phyloP scores from a whole-genome alignment of 2,888 invertebrate genomes.

The Zootermopsis nevadensis region DNA sequence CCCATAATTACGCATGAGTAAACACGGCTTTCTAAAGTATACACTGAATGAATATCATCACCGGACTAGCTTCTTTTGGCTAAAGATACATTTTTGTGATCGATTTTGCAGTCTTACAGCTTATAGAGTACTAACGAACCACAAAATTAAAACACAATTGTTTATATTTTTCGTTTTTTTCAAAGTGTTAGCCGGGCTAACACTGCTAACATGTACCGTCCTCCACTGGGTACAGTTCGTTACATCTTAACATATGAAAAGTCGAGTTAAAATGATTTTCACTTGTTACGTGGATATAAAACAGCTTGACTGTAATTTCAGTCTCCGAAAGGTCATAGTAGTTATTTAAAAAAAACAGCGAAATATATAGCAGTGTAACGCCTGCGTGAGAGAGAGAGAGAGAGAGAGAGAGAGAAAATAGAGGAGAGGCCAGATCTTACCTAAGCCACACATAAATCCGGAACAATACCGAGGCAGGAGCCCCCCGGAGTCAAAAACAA shows the following conservation, averaged over 20 bases:
- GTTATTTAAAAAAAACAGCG: conserved; percentile 51
- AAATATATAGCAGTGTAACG: conserved; percentile 45
- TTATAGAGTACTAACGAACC: too few species aligned
- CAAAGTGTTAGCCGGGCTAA: too few species aligned
- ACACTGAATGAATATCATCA: too few species aligned
- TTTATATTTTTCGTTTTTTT: too few species aligned
- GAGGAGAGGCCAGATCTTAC: conserved; percentile 52
- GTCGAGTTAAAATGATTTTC: conserved; percentile 6
- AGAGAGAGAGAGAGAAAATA: conserved; percentile 17
- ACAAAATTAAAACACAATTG: too few species aligned
- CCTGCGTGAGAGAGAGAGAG: conserved; percentile 3
- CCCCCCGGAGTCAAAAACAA: conserved; percentile 12
- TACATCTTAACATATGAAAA: not conserved
- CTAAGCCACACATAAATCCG: conserved; percentile 51
- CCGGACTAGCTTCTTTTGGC: too few species aligned
- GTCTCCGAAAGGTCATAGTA: conserved; percentile 50
- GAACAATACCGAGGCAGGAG: conserved; percentile 46
- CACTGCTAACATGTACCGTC: too few species aligned
- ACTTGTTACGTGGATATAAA: conserved; percentile 22
- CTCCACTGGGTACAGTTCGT: not conserved
- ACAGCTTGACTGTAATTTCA: conserved; percentile 51
- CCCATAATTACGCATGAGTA: too few species aligned
- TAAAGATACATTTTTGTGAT: too few species aligned
- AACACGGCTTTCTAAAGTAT: too few species aligned
- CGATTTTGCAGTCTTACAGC: too few species aligned